Conservation (phyloP, 1,140 invertebrate species). For the Sarcophaga bullata region DNA sequence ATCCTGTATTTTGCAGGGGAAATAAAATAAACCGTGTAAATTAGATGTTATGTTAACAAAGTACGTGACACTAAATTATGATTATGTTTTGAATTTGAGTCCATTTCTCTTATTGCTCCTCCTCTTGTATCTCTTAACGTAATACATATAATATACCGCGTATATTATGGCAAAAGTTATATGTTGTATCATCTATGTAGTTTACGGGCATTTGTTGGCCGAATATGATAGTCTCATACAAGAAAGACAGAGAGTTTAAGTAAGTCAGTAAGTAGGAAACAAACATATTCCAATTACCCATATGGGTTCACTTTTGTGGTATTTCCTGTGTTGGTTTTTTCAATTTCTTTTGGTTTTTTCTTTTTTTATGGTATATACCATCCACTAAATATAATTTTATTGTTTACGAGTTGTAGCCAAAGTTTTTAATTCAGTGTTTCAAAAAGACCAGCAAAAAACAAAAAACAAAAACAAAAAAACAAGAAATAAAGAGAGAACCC, state of each 20-base stretch:
- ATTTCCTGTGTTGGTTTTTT: not conserved
- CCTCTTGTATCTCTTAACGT: not conserved
- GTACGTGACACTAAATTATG: slow-evolving; percentile 42
- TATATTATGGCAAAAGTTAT: too few relatives aligned
- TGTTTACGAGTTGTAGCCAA: slow-evolving; percentile 33
- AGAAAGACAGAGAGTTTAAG: not conserved
- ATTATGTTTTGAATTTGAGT: slow-evolving; percentile 33
- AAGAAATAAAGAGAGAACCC: not conserved
- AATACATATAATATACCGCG: too few relatives aligned
- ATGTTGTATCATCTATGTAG: too few relatives aligned
- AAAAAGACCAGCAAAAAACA: too few relatives aligned
- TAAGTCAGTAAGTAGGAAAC: not conserved
- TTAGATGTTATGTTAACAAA: slow-evolving; percentile 44
- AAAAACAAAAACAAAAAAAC: too few relatives aligned
- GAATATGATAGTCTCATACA: not conserved
- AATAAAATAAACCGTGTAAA: slow-evolving; percentile 47
- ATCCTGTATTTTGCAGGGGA: slow-evolving; percentile 42
- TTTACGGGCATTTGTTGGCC: too few relatives aligned
- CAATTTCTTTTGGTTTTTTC: not conserved
- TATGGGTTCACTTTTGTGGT: slow-evolving; percentile 10
- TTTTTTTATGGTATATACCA: not conserved
- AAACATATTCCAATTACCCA: slow-evolving; percentile 33
- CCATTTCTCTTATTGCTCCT: not conserved
- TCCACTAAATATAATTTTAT: slow-evolving; percentile 4
- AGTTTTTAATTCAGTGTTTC: slow-evolving; percentile 30